These are phyloP conservation scores for Mustela erminea DNA, from an alignment of 2,797 vertebrate species.

Conservation along the genomic window DNA sequence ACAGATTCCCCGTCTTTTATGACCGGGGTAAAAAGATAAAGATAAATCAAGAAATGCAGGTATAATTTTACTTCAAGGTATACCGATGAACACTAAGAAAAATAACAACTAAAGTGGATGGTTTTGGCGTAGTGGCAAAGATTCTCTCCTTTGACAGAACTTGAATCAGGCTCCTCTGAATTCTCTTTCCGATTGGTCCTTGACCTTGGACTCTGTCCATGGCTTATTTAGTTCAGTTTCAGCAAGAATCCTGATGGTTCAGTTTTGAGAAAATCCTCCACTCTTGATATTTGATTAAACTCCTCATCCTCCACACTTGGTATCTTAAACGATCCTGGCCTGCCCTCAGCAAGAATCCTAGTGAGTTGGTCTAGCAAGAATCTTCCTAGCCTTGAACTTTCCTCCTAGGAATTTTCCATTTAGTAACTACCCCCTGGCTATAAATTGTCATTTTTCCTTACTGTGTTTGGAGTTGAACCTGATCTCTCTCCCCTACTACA, in stretches of 20 bases:
- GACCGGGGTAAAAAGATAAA: neutral
- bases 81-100: slow-evolving; percentile 8
- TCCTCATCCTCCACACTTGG: neutral
- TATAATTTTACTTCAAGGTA: neutral
- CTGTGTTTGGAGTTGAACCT: neutral
- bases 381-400: neutral
- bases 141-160: neutral
- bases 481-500: neutral
- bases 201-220: neutral
- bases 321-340: neutral
- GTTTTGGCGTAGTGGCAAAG: neutral
- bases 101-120: neutral
- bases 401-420: neutral
- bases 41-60: neutral
- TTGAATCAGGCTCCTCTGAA: neutral
- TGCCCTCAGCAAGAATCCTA: slow-evolving; percentile 2
- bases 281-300: slow-evolving; percentile 7
- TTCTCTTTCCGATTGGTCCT: neutral
- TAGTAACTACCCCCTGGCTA: neutral
- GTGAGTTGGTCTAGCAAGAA: slow-evolving; percentile 1
- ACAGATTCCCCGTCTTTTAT: neutral
- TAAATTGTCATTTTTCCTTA: neutral
- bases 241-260: slow-evolving; percentile 30
- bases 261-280: neutral
- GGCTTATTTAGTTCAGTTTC: neutral